Conservation (phyloP, 1,140 invertebrate species). For the Pteromalus puparum region DNA sequence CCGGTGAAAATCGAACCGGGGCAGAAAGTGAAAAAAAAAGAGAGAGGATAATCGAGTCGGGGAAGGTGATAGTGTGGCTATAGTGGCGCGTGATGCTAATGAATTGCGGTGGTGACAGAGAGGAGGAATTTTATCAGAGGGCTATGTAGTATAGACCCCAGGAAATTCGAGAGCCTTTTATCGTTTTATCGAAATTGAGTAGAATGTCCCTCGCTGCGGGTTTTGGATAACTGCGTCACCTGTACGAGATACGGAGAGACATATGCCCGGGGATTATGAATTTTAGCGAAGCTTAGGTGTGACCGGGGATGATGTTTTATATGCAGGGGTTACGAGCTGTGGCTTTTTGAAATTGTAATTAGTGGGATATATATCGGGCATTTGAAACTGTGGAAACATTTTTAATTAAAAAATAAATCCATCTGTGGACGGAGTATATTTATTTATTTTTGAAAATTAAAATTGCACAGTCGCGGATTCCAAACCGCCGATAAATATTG, state of each 20-base stretch:
- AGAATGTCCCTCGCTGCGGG: background rate
- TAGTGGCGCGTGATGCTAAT: conserved; percentile 17
- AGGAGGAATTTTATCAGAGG: conserved; percentile 18
- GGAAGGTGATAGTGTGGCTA: background rate
- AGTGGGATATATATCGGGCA: no score
- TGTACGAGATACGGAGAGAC: background rate
- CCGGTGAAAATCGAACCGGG: background rate
- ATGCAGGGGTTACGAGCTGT: background rate
- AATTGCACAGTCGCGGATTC: no score
- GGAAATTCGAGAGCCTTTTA: conserved; percentile 10
- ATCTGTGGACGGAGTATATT: no score
- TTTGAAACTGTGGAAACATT: no score
- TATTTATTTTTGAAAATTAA: no score
- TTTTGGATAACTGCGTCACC: background rate
- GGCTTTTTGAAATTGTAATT: no score
- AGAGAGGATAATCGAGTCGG: background rate
- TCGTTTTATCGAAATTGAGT: conserved; percentile 11
- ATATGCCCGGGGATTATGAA: background rate
- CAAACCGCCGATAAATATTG: no score
- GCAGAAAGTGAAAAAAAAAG: background rate
- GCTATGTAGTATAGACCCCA: background rate
- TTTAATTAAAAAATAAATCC: no score
- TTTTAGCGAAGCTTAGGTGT: background rate
- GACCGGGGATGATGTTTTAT: background rate
- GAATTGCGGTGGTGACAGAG: background rate